Evolutionary conservation across 2,797 vertebrate genomes (phyloP), one percentile per base, ranked within the genome.

Genomic region (Melanogrammus aeglefinus): DNA sequence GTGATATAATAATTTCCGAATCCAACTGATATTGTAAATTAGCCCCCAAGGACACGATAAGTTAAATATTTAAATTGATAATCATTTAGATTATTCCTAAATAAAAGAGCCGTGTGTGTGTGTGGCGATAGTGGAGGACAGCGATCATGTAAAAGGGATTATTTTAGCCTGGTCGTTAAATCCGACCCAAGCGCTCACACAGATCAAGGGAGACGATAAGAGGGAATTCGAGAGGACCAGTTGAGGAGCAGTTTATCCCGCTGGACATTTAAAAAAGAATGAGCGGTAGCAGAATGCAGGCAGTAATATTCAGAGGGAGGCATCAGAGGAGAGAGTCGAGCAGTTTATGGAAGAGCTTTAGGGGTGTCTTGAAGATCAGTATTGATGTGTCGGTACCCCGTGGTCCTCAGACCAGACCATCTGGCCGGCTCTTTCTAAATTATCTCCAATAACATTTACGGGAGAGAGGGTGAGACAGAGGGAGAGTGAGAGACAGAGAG

Each of bases 151-250:
- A 82, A 74, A 9, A 1, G 24, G 79, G 83, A 91, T 91, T 85
- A 88, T 91, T 93, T 93, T 92, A 83, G 89, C 87, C 85, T 70
- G 72, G 79, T 91, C 79, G 81, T 89, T 88, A 92, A 93, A 94
- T 87, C 79, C 82, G 92, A 94, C 92, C 89, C 82, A 76, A 74
- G 79, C 21, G 7, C 57, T 5, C 57, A n/a, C 21, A 24, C 71
- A 72, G 78, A 84, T 80, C 77, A 35, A 66, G 82, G 69, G n/a
- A 33, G 78, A 87, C 86, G 83, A 85, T 88, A 78, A 80, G 27
- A 44, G 36, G 29, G 57, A 74, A 80, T 66, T 7, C 38, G 79
- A 74, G 44, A 35, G 44, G 39, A 72, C n/a, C 77, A 84, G 74
- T 83, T 76, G 80, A 82, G 79, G 18, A 57, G 51, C 51, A 57